These are phyloP conservation scores for Coccyzus lansbergi DNA, from an alignment of 2,797 vertebrate species.

Conservation along the genomic window DNA sequence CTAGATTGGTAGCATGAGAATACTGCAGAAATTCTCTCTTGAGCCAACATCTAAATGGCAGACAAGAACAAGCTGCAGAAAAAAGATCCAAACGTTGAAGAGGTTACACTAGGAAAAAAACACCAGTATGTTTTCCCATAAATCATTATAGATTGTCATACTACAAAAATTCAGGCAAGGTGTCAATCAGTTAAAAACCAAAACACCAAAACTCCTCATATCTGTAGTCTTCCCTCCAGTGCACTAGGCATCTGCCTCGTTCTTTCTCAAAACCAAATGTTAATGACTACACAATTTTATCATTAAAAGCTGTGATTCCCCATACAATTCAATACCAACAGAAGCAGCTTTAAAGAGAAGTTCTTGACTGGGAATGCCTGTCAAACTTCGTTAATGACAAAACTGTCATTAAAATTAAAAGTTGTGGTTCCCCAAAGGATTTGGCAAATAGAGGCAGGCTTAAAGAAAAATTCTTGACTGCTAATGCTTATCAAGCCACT, in stretches of 20 bases:
- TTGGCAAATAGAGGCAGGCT: not conserved
- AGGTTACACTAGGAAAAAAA: not conserved
- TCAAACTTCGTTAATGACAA: not conserved
- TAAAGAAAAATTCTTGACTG: not conserved
- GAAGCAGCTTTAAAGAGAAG: not conserved
- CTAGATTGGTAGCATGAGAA: not conserved
- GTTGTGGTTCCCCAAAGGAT: not conserved
- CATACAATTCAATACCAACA: not conserved
- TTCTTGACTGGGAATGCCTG: not conserved
- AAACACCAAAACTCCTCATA: not conserved
- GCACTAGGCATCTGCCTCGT: not conserved
- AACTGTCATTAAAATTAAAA: not conserved
- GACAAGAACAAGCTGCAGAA: not conserved
- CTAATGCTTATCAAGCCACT: not conserved
- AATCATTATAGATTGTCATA: not conserved
- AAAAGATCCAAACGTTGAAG: not conserved
- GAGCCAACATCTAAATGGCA: not conserved
- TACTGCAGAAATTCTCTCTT: not conserved
- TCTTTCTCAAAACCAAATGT: not conserved
- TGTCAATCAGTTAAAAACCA: not conserved
- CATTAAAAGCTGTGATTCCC: not conserved
- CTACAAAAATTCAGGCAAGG: not conserved
- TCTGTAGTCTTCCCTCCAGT: not conserved
- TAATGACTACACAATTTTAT: not conserved
- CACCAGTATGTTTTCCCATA: not conserved